These are phyloP conservation scores for Australoheros scitulus DNA, from an alignment of 2,113 vertebrate genomes.

Conservation along the genomic window DNA sequence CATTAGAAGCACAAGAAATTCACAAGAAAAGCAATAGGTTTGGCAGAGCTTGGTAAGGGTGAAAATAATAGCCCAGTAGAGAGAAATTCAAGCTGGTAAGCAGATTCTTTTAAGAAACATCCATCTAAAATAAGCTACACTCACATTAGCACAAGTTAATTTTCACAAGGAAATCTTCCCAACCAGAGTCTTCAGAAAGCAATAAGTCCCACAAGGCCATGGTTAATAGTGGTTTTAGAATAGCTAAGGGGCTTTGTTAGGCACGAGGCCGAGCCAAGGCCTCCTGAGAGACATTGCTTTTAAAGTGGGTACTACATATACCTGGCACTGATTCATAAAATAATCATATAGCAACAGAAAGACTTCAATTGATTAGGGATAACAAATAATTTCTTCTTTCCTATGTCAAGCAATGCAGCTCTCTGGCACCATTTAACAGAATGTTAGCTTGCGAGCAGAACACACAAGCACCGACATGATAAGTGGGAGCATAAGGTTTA, in stretches of 20 bases:
- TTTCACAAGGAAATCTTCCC: background rate
- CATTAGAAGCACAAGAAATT: conserved; percentile 1
- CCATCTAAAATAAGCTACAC: background rate
- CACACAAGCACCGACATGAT: background rate
- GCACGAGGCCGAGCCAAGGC: background rate
- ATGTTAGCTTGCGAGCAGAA: background rate
- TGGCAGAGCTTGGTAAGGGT: background rate
- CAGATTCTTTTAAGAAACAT: background rate
- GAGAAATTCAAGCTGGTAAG: background rate
- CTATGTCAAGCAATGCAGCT: background rate
- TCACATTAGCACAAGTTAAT: background rate
- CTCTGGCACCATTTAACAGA: background rate
- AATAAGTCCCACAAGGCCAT: background rate
- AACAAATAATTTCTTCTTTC: conserved; percentile 1
- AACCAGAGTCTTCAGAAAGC: background rate
- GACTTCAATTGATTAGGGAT: background rate
- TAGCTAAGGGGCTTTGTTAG: background rate
- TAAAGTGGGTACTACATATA: background rate
- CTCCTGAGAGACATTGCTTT: background rate
- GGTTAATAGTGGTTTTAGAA: background rate
- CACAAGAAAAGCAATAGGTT: conserved; percentile 3
- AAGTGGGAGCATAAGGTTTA: background rate
- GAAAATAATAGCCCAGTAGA: background rate
- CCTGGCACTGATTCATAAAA: conserved; percentile 10
- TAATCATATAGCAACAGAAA: background rate